Percentiles rank a stretch among this genome's conserved stretches.
phyloP scores from a whole-genome alignment of 1,140 invertebrate genomes.

The Listronotus oregonensis region DNA sequence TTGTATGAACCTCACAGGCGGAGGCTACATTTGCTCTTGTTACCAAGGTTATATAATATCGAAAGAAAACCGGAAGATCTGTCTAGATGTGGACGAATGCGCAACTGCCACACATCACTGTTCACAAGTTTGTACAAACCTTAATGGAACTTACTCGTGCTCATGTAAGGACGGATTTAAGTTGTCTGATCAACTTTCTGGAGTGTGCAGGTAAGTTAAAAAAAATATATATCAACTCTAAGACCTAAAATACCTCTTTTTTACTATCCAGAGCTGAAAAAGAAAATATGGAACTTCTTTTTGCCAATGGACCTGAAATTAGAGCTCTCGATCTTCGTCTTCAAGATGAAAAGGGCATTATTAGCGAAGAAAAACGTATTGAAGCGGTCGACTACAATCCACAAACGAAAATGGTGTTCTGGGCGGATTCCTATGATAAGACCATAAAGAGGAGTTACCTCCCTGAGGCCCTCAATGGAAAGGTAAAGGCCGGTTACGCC shows the following conservation, averaged over 20 bases:
- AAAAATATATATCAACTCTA: neutral
- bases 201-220: conserved; percentile 66
- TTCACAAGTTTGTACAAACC: conserved; percentile 88
- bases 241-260: neutral
- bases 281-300: conserved; percentile 68
- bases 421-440: conserved; percentile 89
- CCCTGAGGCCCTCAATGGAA: conserved; percentile 75
- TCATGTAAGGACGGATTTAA: conserved; percentile 83
- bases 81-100: conserved; percentile 92
- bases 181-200: conserved; percentile 73
- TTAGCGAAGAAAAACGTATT: conserved; percentile 82
- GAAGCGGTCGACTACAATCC: conserved; percentile 88
- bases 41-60: conserved; percentile 84
- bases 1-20: conserved; percentile 82
- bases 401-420: conserved; percentile 82
- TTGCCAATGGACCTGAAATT: conserved; percentile 86
- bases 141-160: conserved; percentile 92
- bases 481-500: conserved; percentile 81
- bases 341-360: conserved; percentile 74
- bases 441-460: conserved; percentile 91
- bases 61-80: conserved; percentile 74
- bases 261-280: conserved; percentile 62
- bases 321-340: conserved; percentile 71
- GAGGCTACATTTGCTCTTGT: conserved; percentile 88
- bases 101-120: conserved; percentile 81